Evolutionary conservation across 2,797 vertebrate species (phyloP), one percentile per base, ranked within the genome.

Genomic region (Acropternis orthonyx): DNA sequence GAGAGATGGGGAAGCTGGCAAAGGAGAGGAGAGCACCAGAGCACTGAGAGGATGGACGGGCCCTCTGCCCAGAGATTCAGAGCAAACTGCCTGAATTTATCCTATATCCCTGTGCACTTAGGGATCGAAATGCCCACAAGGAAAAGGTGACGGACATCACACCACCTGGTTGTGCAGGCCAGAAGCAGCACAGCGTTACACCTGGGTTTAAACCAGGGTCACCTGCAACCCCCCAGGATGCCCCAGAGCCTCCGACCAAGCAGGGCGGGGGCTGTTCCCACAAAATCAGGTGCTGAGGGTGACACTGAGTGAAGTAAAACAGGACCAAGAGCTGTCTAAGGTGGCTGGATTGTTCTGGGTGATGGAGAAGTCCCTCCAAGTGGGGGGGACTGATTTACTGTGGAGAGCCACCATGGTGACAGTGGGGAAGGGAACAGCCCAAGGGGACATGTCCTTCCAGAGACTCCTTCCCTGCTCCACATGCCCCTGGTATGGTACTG

Each of bases 121-220:
- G 48, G 49, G 22, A 10, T 12, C 28, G 41, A 77, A 69, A 17
- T 1, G 16, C 13, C 39, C 69, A 6, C 12, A 6, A 0, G 8
- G 61, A 43, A 51, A 51, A 26, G 20, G n/a, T 0, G 2, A 32
- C 55, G 4, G 56, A 66, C 39, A n/a, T 3, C n/a, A 9, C 5
- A 2, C 0, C 0, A 58, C 36, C 32, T 0, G 26, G 21, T 26
- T 0, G 0, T 4, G 1, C 22, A 46, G 30, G 51, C 32, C 37
- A 56, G 44, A 24, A n/a, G 52, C 58, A 22, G 43, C 37, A 28
- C 20, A 37, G 36, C 2, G 2, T 51, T 43, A 61, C 82, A 41
- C 6, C 62, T 26, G 51, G 51, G 9, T 10, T 68, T 63, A 63
- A 89, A 49, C 7, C 39, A 71, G 41, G n/a, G 41, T 17, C 23